Conservation (phyloP, 2,797 vertebrate species). For the Halcyon badia region DNA sequence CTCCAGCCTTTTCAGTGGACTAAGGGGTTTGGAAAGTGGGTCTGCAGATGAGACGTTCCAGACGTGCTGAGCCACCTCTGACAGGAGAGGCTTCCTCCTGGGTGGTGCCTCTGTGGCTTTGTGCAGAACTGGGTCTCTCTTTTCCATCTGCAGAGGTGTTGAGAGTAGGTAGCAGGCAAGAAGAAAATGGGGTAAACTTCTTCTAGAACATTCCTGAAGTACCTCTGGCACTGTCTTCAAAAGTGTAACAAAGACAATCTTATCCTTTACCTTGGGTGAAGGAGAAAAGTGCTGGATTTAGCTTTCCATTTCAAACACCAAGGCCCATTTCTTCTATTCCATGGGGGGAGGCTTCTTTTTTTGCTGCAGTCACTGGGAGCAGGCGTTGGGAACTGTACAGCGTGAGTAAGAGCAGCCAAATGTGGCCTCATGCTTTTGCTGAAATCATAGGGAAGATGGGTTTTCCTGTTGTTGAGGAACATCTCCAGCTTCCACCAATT, state of each 20-base stretch:
- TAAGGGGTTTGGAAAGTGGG: neutral
- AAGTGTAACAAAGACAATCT: neutral
- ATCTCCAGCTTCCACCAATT: conserved; percentile 13
- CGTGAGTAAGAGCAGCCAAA: neutral
- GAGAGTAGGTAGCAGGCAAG: neutral
- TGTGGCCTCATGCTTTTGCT: neutral
- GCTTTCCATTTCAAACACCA: neutral
- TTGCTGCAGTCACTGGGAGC: neutral
- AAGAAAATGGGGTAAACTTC: neutral
- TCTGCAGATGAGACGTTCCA: neutral
- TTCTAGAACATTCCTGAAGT: neutral
- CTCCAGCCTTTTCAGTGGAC: neutral
- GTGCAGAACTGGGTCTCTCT: neutral
- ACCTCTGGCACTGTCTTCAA: neutral
- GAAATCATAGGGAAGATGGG: neutral
- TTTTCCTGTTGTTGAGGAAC: neutral
- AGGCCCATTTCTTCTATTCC: neutral
- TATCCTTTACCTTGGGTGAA: conserved; percentile 3
- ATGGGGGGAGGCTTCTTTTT: neutral
- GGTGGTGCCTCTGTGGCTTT: neutral
- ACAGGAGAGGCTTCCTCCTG: neutral
- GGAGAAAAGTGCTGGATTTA: conserved; percentile 29
- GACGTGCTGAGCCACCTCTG: neutral
- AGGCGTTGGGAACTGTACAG: neutral
- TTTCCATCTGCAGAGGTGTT: neutral